Conservation (phyloP, 2,797 vertebrate species). For the Chloroceryle inda region DNA sequence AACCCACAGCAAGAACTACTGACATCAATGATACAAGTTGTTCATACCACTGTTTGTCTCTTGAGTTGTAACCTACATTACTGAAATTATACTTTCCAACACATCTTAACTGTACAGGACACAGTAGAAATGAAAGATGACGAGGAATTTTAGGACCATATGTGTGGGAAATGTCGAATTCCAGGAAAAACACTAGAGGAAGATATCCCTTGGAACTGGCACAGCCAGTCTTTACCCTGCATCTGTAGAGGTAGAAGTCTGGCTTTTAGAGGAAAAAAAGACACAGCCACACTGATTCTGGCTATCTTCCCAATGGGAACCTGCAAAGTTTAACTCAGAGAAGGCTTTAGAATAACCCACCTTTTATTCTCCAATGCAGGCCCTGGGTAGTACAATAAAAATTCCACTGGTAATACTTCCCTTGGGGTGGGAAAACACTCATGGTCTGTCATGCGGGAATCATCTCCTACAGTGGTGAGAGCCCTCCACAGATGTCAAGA, state of each 20-base stretch:
- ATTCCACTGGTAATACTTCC: constrained; percentile 55
- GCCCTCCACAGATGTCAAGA: background rate
- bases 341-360: constrained; percentile 1
- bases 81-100: background rate
- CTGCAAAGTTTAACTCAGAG: background rate
- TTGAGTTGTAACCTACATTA: background rate
- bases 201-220: background rate
- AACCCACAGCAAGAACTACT: background rate
- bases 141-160: background rate
- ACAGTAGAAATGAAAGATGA: background rate
- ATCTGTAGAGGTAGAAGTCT: background rate
- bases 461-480: background rate
- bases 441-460: constrained; percentile 11
- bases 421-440: constrained; percentile 50
- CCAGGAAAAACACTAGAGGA: background rate
- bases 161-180: background rate
- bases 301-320: background rate
- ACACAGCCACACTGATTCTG: background rate
- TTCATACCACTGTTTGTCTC: background rate
- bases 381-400: constrained; percentile 46
- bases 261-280: background rate
- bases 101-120: background rate
- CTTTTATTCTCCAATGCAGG: constrained; percentile 9
- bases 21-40: background rate
- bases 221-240: background rate